Evolutionary conservation across 2,888 invertebrate genomes (phyloP).

Genomic region (Drosophila meridionalis): DNA sequence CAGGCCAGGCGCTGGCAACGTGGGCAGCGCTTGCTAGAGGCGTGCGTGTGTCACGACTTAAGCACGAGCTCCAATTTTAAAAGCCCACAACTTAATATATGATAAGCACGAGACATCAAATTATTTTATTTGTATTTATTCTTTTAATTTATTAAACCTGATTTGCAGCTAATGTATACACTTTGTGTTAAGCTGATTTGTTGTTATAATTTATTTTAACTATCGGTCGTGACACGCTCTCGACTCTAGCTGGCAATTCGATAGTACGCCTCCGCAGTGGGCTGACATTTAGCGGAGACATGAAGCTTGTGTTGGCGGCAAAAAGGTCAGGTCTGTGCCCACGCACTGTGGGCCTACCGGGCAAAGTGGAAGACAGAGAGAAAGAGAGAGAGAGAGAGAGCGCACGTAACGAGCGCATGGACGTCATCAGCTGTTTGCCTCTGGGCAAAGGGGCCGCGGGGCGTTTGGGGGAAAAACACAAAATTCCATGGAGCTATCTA

Average conservation of each 20-base stretch:
- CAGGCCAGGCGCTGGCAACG: slow-evolving; percentile 59
- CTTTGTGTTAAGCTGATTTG: neutral
- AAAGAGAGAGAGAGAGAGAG: slow-evolving; percentile 11
- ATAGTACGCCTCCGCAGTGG: slow-evolving; percentile 17
- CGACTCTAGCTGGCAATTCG: neutral
- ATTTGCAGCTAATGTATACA: neutral
- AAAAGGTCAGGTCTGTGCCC: slow-evolving; percentile 69
- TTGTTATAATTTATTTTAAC: neutral
- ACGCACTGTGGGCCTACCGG: slow-evolving; percentile 38
- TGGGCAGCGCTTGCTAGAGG: slow-evolving; percentile 39
- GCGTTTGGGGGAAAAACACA: slow-evolving; percentile 35
- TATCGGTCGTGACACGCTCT: slow-evolving; percentile 1
- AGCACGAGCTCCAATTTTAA: neutral
- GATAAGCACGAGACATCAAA: neutral
- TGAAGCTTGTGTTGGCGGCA: slow-evolving; percentile 24
- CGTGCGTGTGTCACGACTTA: slow-evolving; percentile 3
- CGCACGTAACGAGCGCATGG: slow-evolving; percentile 74
- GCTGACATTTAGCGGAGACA: slow-evolving; percentile 31
- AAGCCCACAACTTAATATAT: neutral
- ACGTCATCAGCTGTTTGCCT: slow-evolving; percentile 75
- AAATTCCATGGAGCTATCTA: slow-evolving; percentile 71
- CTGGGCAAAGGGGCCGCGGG: slow-evolving; percentile 10
- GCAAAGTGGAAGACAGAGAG: neutral
- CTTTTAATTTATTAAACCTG: neutral
- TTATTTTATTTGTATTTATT: neutral